Evolutionary conservation across 2,888 invertebrate species (phyloP).

Genomic region (Amblyjoppa proteus): DNA sequence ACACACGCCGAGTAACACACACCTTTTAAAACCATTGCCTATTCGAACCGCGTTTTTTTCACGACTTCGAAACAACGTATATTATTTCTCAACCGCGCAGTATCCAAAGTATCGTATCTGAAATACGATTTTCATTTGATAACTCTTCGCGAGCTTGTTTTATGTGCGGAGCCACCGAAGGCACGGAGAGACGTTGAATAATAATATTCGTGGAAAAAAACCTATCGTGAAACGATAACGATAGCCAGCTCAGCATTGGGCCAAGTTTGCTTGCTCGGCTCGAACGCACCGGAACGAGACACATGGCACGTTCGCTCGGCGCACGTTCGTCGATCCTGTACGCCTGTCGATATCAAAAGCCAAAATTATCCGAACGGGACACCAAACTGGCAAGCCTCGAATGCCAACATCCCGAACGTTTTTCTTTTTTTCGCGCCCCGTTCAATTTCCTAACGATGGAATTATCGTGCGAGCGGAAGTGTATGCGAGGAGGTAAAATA

Average conservation of each 20-base stretch:
- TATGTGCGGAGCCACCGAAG: neutral
- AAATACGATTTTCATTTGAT: neutral
- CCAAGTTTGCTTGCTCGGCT: neutral
- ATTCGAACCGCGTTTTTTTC: conserved; percentile 48
- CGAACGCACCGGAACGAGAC: neutral
- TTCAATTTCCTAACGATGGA: conserved; percentile 29
- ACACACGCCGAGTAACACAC: neutral
- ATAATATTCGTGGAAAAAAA: conserved; percentile 15
- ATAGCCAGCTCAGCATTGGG: neutral
- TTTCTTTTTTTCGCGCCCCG: neutral
- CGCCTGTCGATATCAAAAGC: neutral
- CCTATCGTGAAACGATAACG: neutral
- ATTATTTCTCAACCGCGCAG: conserved; percentile 36
- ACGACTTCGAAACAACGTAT: conserved; percentile 23
- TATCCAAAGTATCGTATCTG: neutral
- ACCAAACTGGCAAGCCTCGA: neutral
- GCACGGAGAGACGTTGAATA: neutral
- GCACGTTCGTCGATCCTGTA: neutral
- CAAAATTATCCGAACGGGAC: neutral
- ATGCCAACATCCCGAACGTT: neutral
- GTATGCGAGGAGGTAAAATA: neutral
- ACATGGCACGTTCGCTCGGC: neutral
- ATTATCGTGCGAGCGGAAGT: conserved; percentile 40
- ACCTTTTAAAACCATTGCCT: conserved; percentile 35
- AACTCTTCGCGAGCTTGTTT: neutral